These are phyloP conservation scores for Epinephelus awoara DNA, from an alignment of 2,797 vertebrate genomes.

Conservation along the genomic window DNA sequence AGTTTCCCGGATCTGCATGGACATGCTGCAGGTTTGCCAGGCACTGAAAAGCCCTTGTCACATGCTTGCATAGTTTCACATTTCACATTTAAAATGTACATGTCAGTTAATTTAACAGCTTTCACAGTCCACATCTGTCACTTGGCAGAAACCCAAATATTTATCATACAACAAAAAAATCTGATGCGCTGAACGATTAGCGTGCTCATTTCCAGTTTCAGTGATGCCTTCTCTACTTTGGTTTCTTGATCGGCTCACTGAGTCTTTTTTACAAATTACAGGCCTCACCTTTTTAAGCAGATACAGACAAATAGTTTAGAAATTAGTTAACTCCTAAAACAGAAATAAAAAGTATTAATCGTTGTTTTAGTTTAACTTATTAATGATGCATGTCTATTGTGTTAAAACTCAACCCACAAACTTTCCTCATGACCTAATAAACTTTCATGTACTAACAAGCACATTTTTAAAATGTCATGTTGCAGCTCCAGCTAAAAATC, in stretches of 20 bases:
- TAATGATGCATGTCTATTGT: conserved; percentile 17
- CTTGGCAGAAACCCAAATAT: conserved; percentile 55
- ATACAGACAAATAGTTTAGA: background rate
- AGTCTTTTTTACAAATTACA: conserved; percentile 21
- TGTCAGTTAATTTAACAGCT: conserved; percentile 71
- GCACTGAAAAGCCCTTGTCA: conserved; percentile 63
- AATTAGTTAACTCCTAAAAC: background rate
- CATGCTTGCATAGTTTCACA: conserved; percentile 71
- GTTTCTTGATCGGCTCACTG: conserved; percentile 39
- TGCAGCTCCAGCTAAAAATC: conserved; percentile 51
- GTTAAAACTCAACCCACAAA: conserved; percentile 28
- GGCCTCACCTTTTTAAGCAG: background rate
- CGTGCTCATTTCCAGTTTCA: conserved; percentile 17
- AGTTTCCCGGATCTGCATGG: conserved; percentile 80
- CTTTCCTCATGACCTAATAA: conserved; percentile 36
- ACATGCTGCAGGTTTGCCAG: conserved; percentile 75
- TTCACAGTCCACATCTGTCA: conserved; percentile 66
- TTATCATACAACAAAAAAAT: conserved; percentile 54
- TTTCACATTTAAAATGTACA: conserved; percentile 73
- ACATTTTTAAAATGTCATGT: conserved; percentile 50
- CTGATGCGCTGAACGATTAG: conserved; percentile 35
- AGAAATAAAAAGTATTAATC: background rate
- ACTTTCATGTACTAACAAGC: conserved; percentile 57
- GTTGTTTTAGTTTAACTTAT: conserved; percentile 29
- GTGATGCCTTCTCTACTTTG: conserved; percentile 19